A percentile compares a stretch with the other conserved stretches of the same genome.
phyloP scores from a whole-genome alignment of 1,140 invertebrate genomes.

The Neodiprion fabricii region DNA sequence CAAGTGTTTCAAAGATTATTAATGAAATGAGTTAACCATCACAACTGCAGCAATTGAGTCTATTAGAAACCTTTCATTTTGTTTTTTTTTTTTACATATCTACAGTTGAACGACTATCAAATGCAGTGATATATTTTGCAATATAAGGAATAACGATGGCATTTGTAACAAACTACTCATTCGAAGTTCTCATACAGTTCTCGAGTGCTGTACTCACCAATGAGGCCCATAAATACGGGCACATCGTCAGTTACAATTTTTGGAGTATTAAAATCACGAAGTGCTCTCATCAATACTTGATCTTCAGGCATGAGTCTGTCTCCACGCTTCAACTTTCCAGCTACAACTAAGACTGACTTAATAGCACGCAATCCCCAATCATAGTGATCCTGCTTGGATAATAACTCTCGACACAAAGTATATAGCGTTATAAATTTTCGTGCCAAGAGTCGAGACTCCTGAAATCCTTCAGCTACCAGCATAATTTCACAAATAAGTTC shows the following conservation, averaged over 20 bases:
- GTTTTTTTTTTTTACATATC: no score
- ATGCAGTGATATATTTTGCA: not conserved
- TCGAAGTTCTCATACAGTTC: constrained; percentile 8
- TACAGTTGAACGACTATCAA: no score
- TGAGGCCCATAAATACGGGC: constrained; percentile 90
- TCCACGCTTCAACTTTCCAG: constrained; percentile 79
- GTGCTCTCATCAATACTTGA: constrained; percentile 82
- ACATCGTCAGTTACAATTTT: constrained; percentile 92
- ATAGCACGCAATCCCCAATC: constrained; percentile 94
- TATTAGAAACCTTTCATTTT: no score
- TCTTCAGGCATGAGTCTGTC: constrained; percentile 76
- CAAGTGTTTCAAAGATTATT: not conserved
- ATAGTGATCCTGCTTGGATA: constrained; percentile 94
- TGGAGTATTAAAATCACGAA: constrained; percentile 92
- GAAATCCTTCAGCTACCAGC: constrained; percentile 91
- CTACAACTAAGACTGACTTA: constrained; percentile 91
- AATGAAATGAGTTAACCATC: not conserved
- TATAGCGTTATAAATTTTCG: constrained; percentile 92
- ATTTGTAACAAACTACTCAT: not conserved
- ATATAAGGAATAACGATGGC: not conserved
- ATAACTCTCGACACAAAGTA: constrained; percentile 83
- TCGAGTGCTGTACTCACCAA: constrained; percentile 55
- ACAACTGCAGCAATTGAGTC: not conserved
- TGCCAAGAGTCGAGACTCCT: constrained; percentile 85
- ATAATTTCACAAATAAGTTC: constrained; percentile 94